These are phyloP conservation scores for Ictidomys tridecemlineatus DNA, from an alignment of 2,113 vertebrate genomes.

Conservation along the genomic window DNA sequence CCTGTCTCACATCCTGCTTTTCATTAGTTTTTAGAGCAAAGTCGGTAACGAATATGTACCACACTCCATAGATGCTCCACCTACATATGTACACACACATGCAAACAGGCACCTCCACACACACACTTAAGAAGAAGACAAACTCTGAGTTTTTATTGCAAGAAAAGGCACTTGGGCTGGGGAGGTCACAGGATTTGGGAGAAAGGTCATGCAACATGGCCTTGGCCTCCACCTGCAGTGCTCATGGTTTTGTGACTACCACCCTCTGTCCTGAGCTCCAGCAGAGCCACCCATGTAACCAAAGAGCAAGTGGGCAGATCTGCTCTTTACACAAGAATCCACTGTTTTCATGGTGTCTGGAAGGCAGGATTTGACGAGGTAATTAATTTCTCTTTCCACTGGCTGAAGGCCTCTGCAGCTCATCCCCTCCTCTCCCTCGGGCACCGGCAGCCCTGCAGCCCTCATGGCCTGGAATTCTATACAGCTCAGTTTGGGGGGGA, in stretches of 20 bases:
- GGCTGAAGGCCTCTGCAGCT: not conserved
- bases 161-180: too few relatives aligned
- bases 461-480: not conserved
- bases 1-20: not conserved
- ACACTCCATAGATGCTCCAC: not conserved
- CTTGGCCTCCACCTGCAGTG: not conserved
- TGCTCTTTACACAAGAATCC: not conserved
- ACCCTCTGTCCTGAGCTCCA: not conserved
- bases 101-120: not conserved
- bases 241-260: not conserved
- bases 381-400: conserved; percentile 22
- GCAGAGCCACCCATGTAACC: not conserved
- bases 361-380: conserved; percentile 22
- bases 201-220: not conserved
- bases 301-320: not conserved
- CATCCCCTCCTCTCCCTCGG: not conserved
- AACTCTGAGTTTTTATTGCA: not conserved
- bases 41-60: not conserved
- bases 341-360: not conserved
- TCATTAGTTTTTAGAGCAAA: not conserved
- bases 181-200: too few relatives aligned
- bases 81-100: fast-evolving
- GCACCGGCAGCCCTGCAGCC: not conserved
- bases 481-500: not conserved
- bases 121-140: not conserved